Conservation (phyloP, 1,140 invertebrate genomes). For the Luehdorfia chinensis region DNA sequence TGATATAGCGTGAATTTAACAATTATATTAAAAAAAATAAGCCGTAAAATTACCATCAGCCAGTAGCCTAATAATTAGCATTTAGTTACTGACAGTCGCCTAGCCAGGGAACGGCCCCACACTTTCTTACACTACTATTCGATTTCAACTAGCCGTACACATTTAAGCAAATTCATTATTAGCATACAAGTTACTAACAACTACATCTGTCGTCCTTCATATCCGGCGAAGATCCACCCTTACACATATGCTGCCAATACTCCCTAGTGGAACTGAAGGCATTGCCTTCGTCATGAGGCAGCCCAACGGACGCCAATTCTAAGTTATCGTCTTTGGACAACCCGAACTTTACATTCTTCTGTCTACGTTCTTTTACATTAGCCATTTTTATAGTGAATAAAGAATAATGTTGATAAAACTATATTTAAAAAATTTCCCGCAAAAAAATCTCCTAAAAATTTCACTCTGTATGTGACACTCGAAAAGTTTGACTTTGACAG, state of each 20-base stretch:
- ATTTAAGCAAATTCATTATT: no score
- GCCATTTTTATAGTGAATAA: slow-evolving; percentile 32
- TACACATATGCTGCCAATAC: slow-evolving; percentile 58
- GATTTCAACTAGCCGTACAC: no score
- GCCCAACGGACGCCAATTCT: slow-evolving; percentile 28
- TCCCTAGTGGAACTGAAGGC: slow-evolving; percentile 46
- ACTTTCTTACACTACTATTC: no score
- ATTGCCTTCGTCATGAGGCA: slow-evolving; percentile 34
- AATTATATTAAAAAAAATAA: no score
- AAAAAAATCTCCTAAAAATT: slow-evolving; percentile 38
- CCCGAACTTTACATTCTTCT: slow-evolving; percentile 58
- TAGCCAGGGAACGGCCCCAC: no score
- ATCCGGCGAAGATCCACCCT: slow-evolving; percentile 15
- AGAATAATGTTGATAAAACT: no score
- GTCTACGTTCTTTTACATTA: slow-evolving; percentile 40
- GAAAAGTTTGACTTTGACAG: slow-evolving; percentile 11
- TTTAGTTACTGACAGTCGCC: no score
- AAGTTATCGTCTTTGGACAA: slow-evolving; percentile 54
- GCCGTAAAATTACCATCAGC: no score
- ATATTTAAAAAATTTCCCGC: slow-evolving; percentile 32
- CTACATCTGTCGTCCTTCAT: slow-evolving; percentile 29
- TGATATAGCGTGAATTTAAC: no score
- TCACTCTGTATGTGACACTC: slow-evolving; percentile 14
- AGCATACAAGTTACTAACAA: slow-evolving; percentile 30
- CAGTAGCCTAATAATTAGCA: no score